Base-by-base conservation (phyloP, 2,113 vertebrate genomes). In the Syrmaticus mikado region DNA sequence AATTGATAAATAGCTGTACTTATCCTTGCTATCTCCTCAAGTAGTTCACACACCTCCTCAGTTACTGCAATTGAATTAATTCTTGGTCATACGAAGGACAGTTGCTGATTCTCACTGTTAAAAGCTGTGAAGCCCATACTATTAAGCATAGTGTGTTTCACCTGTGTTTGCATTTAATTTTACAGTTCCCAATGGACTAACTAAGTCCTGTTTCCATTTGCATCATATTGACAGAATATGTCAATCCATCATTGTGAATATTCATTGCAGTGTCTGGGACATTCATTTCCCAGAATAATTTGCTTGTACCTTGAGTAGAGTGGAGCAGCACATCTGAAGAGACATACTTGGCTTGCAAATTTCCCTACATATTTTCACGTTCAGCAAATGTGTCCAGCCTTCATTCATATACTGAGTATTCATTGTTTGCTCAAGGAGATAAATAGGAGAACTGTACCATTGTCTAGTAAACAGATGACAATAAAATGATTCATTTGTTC, bases 21-120 rank as follows among this genome's bases (percentile, higher is more conserved):
- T 27, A 74, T 21, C 12, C 16, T 60, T 85, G 13, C 11, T 43
- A 27, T 43, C 9, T 25, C 10, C 22, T 36, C 10, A 88, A 50
- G 13, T 8, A 65, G 17, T 70, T 48, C 9, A 36, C 0, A 0
- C 45, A 10, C 24, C 62, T 27, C 20, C 32, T 21, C 36, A 17
- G 14, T 22, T 66, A 36, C 36, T 68, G n/a, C 43, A 43, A 43
- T 11, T 46, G 7, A 64, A 60, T 60, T 81, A 82, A 48, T 61
- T 22, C 9, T 27, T 58, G 8, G 12, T 57, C 15, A 21, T 14
- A 10, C 7, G 60, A 48, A 48, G 43, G 6, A 78, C 61, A 22
- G 11, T 6, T 75, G 62, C 18, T 60, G n/a, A 60, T 72, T 67
- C 41, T 53, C 34, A 41, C 21, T 8, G 5, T 61, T 25, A 46